Evolutionary conservation across 2,888 invertebrate species (phyloP).

Genomic region (Melangyna quadrimaculata): DNA sequence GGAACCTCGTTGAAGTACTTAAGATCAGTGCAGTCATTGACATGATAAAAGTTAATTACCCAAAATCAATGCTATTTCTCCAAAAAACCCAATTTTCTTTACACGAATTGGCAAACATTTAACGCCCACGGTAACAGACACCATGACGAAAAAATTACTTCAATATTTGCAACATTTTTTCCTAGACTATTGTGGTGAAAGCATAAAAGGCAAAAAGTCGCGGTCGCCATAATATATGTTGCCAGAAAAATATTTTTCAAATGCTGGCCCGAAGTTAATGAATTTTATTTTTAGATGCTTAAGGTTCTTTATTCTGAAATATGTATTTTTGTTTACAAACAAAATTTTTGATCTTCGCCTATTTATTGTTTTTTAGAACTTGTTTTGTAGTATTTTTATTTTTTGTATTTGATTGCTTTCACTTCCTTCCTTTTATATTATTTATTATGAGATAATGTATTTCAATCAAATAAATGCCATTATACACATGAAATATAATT

Average conservation of each 20-base stretch:
- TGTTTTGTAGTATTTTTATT: neutral
- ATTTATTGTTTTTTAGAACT: constrained; percentile 25
- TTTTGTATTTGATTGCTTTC: neutral
- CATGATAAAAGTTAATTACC: too few relatives aligned
- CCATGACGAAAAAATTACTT: too few relatives aligned
- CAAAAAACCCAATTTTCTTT: too few relatives aligned
- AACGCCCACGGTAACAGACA: too few relatives aligned
- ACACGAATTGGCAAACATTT: too few relatives aligned
- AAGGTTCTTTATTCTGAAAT: constrained; percentile 11
- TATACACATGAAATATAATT: neutral
- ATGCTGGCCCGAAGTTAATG: constrained; percentile 8
- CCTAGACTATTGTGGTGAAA: neutral
- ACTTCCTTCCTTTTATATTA: neutral
- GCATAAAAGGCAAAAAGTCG: constrained; percentile 2
- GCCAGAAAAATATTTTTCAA: constrained; percentile 4
- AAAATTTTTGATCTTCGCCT: constrained; percentile 33
- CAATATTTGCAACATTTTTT: neutral
- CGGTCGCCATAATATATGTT: constrained; percentile 26
- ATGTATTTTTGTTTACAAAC: constrained; percentile 52
- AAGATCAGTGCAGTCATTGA: too few relatives aligned
- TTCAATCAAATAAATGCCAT: neutral
- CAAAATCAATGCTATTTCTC: too few relatives aligned
- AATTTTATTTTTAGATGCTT: constrained; percentile 54
- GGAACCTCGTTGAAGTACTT: too few relatives aligned
- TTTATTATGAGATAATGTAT: neutral